phyloP scores from a whole-genome alignment of 1,140 invertebrate genomes.

The Aphidius ervi region DNA sequence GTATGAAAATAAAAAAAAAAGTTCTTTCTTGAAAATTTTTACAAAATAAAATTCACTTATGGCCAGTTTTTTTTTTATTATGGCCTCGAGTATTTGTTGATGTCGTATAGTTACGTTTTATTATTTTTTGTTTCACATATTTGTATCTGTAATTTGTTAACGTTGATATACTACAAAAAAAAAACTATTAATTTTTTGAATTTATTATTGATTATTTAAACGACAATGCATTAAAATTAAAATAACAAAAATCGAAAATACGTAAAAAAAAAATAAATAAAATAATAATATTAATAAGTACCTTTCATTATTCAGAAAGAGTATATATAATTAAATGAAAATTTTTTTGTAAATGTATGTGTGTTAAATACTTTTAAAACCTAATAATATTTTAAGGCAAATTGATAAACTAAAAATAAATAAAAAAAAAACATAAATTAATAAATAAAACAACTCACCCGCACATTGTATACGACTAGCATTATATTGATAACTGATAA shows the following conservation, averaged over 20 bases:
- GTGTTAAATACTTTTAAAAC: constrained; percentile 44
- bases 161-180: constrained; percentile 19
- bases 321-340: constrained; percentile 7
- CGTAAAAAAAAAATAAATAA: neutral
- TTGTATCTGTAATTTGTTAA: constrained; percentile 35
- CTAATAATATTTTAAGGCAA: constrained; percentile 35
- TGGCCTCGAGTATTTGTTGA: constrained; percentile 29
- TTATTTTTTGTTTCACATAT: constrained; percentile 25
- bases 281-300: neutral
- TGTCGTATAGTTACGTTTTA: constrained; percentile 34
- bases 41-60: no score
- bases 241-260: neutral
- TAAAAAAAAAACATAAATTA: constrained; percentile 26
- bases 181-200: constrained; percentile 17
- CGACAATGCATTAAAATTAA: no score
- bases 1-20: no score
- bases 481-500: constrained; percentile 48
- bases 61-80: neutral
- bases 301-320: neutral
- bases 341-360: constrained; percentile 47
- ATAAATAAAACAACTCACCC: constrained; percentile 36
- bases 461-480: constrained; percentile 55
- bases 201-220: constrained; percentile 20
- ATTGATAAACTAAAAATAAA: constrained; percentile 15
- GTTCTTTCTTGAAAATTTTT: no score